Conservation (phyloP, 2,888 invertebrate genomes). For the Dolichopus griseipennis region DNA sequence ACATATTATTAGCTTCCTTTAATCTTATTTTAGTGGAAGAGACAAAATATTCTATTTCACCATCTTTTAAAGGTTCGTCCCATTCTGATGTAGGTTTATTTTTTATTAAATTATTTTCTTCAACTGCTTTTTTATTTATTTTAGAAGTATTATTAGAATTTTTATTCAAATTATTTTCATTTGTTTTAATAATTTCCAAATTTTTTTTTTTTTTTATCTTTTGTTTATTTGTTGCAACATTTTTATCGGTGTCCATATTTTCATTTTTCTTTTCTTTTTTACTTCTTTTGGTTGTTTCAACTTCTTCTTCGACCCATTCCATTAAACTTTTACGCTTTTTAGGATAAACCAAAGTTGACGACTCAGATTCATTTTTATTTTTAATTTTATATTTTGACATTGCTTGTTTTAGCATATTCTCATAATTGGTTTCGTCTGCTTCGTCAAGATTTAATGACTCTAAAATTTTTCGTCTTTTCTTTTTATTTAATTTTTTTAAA, state of each 20-base stretch:
- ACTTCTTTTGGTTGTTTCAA: conserved; percentile 25
- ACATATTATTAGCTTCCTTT: conserved; percentile 31
- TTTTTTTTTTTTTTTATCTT: conserved; percentile 21
- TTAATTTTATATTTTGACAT: conserved; percentile 21
- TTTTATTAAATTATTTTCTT: background rate
- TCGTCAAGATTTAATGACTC: conserved; percentile 34
- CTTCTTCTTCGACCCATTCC: conserved; percentile 38
- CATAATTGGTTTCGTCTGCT: conserved; percentile 35
- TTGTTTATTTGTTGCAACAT: conserved; percentile 13
- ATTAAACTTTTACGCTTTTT: conserved; percentile 15
- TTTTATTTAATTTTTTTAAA: conserved; percentile 44
- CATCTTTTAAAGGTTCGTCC: conserved; percentile 42
- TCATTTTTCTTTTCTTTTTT: conserved; percentile 10
- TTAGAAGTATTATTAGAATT: conserved; percentile 12
- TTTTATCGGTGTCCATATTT: conserved; percentile 7
- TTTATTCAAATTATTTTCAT: conserved; percentile 17
- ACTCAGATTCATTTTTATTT: conserved; percentile 19
- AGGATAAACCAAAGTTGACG: conserved; percentile 23
- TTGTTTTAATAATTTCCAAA: background rate
- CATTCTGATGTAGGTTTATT: conserved; percentile 36
- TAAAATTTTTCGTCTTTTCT: conserved; percentile 36
- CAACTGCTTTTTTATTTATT: background rate
- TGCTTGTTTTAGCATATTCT: conserved; percentile 27
- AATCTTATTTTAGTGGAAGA: conserved; percentile 35
- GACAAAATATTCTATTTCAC: conserved; percentile 40